Base-by-base conservation (phyloP, 2,797 vertebrate species). In the Hapalemur alaotrensis region DNA sequence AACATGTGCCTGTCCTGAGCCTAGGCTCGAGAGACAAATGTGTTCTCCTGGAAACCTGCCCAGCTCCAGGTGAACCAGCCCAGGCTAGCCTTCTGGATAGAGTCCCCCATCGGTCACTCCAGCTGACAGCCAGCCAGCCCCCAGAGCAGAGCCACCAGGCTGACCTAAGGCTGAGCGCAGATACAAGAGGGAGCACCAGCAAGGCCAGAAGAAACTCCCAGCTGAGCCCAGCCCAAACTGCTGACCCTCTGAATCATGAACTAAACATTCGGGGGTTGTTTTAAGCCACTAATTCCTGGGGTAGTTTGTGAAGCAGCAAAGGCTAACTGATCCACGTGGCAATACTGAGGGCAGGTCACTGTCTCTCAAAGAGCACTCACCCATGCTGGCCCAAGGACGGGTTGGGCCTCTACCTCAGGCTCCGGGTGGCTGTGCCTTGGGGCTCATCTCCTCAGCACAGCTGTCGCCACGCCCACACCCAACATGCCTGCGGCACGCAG, bases 391-490 rank as follows among this genome's bases (percentile, higher is more conserved):
- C 38, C 41, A 5, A n/a, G 28, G 46, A 14, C 14, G 2, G 15
- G 20, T 43, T 41, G 48, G 10, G 15, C 25, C 5, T 43, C 23
- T 15, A 4, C 38, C 41, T 52, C 57, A 10, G 8, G 30, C 28
- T 32, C 0, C 25, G 20, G 20, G 32, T 11, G 20, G n/a, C 35
- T 0, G 3, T 30, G 43, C 50, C 61, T 69, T 2, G 0, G 25
- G 20, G 35, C 6, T 22, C 8, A 0, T 38, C 30, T 57, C 67
- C n/a, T 41, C 8, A 18, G 38, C 35, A 20, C 35, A 12, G 12
- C 11, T 0, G 2, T 3, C 2, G 0, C n/a, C 65, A 1, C 0
- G 12, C 1, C 15, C 43, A 46, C 6, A 11, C 15, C n/a, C 54
- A 28, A 41, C 18, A 5, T 32, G 1, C 5, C 0, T 14, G 48